These are phyloP conservation scores for Drosophila eugracilis DNA, from an alignment of 1,140 invertebrate genomes.

Conservation along the genomic window DNA sequence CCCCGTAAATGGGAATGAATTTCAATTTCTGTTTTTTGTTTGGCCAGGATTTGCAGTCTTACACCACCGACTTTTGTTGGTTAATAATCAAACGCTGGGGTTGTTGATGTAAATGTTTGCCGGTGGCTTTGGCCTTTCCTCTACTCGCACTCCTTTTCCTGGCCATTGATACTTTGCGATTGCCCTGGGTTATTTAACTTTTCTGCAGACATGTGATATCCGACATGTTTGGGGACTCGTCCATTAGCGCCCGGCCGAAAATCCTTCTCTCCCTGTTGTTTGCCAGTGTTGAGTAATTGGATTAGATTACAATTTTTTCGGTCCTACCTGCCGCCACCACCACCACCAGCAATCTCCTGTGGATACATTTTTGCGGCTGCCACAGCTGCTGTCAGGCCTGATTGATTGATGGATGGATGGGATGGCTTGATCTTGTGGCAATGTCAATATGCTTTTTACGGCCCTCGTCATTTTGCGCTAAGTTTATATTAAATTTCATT, in stretches of 20 bases:
- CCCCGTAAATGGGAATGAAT: conserved; percentile 70
- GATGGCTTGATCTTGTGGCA: conserved; percentile 45
- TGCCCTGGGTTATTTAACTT: conserved; percentile 80
- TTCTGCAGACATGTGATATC: conserved; percentile 71
- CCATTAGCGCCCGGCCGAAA: conserved; percentile 59
- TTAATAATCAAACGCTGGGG: conserved; percentile 73
- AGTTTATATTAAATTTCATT: conserved; percentile 74
- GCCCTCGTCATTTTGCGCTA: conserved; percentile 40
- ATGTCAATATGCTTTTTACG: conserved; percentile 76
- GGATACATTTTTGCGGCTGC: conserved; percentile 60
- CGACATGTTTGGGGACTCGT: conserved; percentile 32
- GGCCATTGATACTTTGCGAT: conserved; percentile 68
- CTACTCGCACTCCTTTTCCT: not conserved
- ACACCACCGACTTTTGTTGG: conserved; percentile 34
- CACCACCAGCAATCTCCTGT: too few species aligned
- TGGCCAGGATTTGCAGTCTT: conserved; percentile 60
- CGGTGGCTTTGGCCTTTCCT: conserved; percentile 32
- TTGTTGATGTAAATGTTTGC: conserved; percentile 53
- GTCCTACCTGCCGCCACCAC: conserved; percentile 14
- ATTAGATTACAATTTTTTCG: conserved; percentile 72
- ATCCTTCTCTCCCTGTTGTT: conserved; percentile 60
- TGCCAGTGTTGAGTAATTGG: conserved; percentile 83
- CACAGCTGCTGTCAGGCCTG: conserved; percentile 65
- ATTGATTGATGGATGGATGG: conserved; percentile 62
- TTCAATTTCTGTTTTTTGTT: conserved; percentile 61